These are phyloP conservation scores for Erpobdella octoculata DNA, from an alignment of 2,888 invertebrate species.

Conservation along the genomic window DNA sequence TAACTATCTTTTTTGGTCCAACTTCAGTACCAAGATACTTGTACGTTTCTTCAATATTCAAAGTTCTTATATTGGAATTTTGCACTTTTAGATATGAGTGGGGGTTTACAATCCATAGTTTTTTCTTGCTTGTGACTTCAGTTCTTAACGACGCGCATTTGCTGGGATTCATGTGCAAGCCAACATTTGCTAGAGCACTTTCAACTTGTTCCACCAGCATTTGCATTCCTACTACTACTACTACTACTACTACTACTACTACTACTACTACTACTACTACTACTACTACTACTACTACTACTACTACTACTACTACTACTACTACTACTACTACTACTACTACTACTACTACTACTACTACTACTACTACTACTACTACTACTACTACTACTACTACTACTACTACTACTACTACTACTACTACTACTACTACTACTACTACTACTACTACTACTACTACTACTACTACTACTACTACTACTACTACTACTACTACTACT, in stretches of 20 bases:
- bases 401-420: conserved; percentile 4
- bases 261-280: conserved; percentile 20
- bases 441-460: conserved; percentile 10
- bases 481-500: conserved; percentile 17
- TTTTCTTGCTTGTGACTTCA: too few species aligned
- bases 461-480: conserved; percentile 17
- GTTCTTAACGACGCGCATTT: too few species aligned
- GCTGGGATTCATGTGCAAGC: too few species aligned
- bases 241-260: conserved; percentile 11
- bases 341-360: not conserved
- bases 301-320: conserved; percentile 14
- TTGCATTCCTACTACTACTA: not conserved
- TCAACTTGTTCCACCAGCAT: too few species aligned
- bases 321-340: not conserved
- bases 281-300: conserved; percentile 20
- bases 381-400: not conserved
- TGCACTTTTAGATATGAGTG: too few species aligned
- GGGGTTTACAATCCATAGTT: too few species aligned
- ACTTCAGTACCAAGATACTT: too few species aligned
- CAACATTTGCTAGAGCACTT: too few species aligned
- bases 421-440: conserved; percentile 7
- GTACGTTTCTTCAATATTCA: too few species aligned
- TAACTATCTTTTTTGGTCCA: too few species aligned
- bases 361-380: not conserved
- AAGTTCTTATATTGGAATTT: too few species aligned